Evolutionary conservation across 2,888 invertebrate genomes (phyloP).

Genomic region (Leptogaster cylindrica): DNA sequence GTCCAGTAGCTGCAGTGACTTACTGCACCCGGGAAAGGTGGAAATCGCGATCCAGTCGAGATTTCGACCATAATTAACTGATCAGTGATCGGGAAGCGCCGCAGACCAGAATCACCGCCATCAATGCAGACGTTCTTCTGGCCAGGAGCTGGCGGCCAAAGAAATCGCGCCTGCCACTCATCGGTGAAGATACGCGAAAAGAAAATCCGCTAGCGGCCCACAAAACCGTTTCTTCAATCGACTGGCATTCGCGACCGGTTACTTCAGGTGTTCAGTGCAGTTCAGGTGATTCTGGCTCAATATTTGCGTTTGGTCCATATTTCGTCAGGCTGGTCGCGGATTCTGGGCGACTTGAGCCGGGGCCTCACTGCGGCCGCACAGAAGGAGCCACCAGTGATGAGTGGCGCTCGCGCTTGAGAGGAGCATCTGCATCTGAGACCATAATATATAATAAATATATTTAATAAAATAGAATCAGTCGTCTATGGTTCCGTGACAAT

Average conservation of each 20-base stretch:
- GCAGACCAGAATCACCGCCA: slow-evolving; percentile 24
- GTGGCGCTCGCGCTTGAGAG: not conserved
- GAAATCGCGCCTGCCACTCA: slow-evolving; percentile 5
- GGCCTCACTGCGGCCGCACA: too few species aligned
- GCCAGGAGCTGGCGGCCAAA: slow-evolving; percentile 22
- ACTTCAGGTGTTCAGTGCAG: slow-evolving; percentile 60
- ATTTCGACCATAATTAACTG: slow-evolving; percentile 30
- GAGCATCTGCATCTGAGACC: not conserved
- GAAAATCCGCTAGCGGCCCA: slow-evolving; percentile 44
- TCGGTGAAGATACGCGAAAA: slow-evolving; percentile 18
- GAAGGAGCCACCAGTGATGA: not conserved
- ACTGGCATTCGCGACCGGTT: slow-evolving; percentile 58
- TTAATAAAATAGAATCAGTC: too few species aligned
- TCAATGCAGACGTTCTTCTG: slow-evolving; percentile 4
- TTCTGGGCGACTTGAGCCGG: too few species aligned
- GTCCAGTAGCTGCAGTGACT: too few species aligned
- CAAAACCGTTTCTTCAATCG: slow-evolving; percentile 43
- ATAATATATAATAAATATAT: too few species aligned
- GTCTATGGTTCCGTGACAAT: slow-evolving; percentile 39
- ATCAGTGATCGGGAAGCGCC: not conserved
- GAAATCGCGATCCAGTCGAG: slow-evolving; percentile 21
- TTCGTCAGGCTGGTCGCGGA: too few species aligned
- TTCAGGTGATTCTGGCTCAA: slow-evolving; percentile 43
- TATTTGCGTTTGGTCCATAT: slow-evolving; percentile 14
- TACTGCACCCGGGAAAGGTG: not conserved